These are phyloP conservation scores for Ctenosaura bakeri DNA, from an alignment of 2,797 vertebrate genomes.

Conservation along the genomic window DNA sequence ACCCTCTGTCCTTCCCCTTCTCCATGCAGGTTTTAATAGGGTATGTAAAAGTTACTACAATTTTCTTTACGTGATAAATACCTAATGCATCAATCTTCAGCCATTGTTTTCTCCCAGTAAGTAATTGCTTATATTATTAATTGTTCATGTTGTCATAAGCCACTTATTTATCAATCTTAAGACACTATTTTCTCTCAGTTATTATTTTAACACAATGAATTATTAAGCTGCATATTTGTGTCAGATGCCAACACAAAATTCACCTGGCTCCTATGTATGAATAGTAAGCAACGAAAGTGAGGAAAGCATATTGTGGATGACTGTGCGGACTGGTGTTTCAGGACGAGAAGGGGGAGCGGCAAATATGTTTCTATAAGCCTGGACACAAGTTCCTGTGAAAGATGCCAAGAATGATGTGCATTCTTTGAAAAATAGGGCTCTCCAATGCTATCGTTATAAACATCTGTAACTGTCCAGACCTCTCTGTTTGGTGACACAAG, in stretches of 20 bases:
- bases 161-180: too few species aligned
- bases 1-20: conserved; percentile 90
- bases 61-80: background rate
- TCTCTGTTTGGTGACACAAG: background rate
- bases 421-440: conserved; percentile 26
- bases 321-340: conserved; percentile 18
- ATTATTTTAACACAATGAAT: too few species aligned
- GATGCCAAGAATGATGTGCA: background rate
- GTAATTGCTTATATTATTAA: background rate
- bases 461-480: background rate
- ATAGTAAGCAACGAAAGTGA: background rate
- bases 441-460: background rate
- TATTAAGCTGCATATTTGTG: background rate
- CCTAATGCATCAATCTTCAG: background rate
- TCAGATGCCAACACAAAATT: background rate
- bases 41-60: conserved; percentile 80
- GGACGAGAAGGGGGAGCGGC: conserved; percentile 13
- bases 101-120: background rate
- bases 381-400: background rate
- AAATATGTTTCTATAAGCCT: conserved; percentile 3
- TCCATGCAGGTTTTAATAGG: conserved; percentile 93
- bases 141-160: background rate
- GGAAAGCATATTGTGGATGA: background rate
- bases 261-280: conserved; percentile 7
- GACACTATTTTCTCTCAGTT: too few species aligned